Evolutionary conservation across 35 echinoderm and acorn worm species (phyloP).

Genomic region (Hemicentrotus pulcherrimus): DNA sequence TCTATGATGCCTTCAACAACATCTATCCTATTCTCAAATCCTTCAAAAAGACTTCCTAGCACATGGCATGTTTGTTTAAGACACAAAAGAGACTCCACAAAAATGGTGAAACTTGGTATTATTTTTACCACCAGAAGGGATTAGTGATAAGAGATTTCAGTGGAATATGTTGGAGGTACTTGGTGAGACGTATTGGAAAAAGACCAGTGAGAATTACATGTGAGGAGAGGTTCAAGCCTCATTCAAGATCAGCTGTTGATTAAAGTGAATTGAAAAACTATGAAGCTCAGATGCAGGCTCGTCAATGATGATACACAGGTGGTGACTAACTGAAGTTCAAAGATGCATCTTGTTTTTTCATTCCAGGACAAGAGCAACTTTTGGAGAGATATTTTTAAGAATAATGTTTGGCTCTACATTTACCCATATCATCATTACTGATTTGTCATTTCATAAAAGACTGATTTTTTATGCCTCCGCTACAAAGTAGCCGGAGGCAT

Average conservation of each 20-base stretch:
- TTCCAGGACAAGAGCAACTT: background rate
- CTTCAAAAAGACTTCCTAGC: slow-evolving; percentile 93
- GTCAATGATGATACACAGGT: background rate
- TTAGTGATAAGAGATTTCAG: background rate
- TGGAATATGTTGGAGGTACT: background rate
- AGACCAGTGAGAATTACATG: background rate
- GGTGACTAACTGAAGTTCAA: background rate
- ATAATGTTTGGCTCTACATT: background rate
- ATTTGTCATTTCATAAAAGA: background rate
- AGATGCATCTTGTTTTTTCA: background rate
- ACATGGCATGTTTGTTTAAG: background rate
- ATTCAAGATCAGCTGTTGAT: too few relatives aligned
- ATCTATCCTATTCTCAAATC: slow-evolving; percentile 98
- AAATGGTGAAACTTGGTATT: background rate
- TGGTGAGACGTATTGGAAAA: background rate
- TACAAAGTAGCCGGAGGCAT: too few relatives aligned
- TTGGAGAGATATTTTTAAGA: background rate
- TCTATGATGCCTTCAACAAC: slow-evolving; percentile 98
- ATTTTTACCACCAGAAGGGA: background rate
- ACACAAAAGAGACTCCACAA: background rate
- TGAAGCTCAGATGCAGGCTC: background rate
- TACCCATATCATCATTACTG: background rate
- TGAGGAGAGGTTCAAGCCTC: background rate
- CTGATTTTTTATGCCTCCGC: background rate
- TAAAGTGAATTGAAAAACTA: too few relatives aligned